Conservation (phyloP, 2,888 invertebrate genomes). For the Brachyopa scutellaris region DNA sequence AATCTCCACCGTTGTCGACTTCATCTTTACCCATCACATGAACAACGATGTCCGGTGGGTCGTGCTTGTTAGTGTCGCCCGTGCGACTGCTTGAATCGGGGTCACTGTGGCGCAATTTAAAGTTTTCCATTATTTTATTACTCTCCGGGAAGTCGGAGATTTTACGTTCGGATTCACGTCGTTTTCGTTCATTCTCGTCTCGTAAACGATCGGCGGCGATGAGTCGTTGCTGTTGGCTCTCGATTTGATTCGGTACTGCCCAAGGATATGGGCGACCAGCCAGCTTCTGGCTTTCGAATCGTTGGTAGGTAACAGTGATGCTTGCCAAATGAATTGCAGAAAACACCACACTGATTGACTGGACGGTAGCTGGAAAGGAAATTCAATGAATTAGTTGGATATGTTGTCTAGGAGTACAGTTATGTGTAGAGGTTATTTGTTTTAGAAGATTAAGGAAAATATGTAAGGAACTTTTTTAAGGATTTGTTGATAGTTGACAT, state of each 20-base stretch:
- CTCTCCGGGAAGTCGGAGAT: slow-evolving; percentile 78
- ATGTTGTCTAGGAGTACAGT: no score
- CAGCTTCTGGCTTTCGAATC: slow-evolving; percentile 90
- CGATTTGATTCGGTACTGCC: slow-evolving; percentile 83
- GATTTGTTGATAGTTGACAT: no score
- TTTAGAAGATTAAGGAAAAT: no score
- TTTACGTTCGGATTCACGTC: slow-evolving; percentile 76
- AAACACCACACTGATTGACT: slow-evolving; percentile 86
- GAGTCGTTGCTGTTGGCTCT: slow-evolving; percentile 74
- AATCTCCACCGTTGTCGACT: slow-evolving; percentile 75
- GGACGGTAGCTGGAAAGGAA: slow-evolving; percentile 84
- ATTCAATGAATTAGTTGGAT: no score
- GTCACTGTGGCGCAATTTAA: slow-evolving; percentile 72
- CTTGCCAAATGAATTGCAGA: slow-evolving; percentile 87
- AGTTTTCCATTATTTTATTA: slow-evolving; percentile 80
- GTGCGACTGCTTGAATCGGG: slow-evolving; percentile 12
- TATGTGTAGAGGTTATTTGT: no score
- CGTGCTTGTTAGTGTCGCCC: background rate
- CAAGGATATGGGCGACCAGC: slow-evolving; percentile 89
- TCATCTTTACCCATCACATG: slow-evolving; percentile 75
- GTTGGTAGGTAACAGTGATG: slow-evolving; percentile 87
- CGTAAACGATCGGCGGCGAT: slow-evolving; percentile 75
- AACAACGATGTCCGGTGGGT: slow-evolving; percentile 41
- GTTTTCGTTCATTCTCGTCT: slow-evolving; percentile 74
- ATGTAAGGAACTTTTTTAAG: no score